phyloP scores from a whole-genome alignment of 2,888 invertebrate genomes.

The Ochlodes sylvanus region DNA sequence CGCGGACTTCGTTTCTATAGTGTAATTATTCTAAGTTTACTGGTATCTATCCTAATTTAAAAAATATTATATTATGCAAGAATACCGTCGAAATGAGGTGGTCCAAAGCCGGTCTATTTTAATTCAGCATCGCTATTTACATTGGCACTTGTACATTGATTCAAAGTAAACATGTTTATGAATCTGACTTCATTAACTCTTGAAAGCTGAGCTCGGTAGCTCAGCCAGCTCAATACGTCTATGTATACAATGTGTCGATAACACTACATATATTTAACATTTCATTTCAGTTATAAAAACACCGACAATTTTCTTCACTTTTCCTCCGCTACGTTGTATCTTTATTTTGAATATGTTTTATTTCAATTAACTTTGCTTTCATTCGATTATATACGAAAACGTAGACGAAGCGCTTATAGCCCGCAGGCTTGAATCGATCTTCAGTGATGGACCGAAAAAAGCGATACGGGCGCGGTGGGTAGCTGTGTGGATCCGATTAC shows the following conservation, averaged over 20 bases:
- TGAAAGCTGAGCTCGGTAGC: not conserved
- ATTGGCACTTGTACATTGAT: slow-evolving; percentile 7
- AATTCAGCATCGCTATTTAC: slow-evolving; percentile 1
- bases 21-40: no score
- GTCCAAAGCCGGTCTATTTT: not conserved
- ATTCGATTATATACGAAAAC: not conserved
- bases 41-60: no score
- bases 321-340: not conserved
- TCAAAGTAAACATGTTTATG: not conserved
- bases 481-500: no score
- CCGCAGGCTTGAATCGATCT: no score
- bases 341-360: no score
- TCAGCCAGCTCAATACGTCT: not conserved
- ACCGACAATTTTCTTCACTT: not conserved
- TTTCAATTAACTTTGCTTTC: not conserved
- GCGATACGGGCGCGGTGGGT: no score
- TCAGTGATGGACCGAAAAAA: no score
- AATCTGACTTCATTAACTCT: slow-evolving; percentile 13
- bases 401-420: no score
- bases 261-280: not conserved
- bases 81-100: not conserved
- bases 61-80: not conserved
- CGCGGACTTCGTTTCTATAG: no score
- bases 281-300: slow-evolving; percentile 1
- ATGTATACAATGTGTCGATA: not conserved